Conservation (phyloP, 1,140 invertebrate species). For the Zaprionus vittiger region DNA sequence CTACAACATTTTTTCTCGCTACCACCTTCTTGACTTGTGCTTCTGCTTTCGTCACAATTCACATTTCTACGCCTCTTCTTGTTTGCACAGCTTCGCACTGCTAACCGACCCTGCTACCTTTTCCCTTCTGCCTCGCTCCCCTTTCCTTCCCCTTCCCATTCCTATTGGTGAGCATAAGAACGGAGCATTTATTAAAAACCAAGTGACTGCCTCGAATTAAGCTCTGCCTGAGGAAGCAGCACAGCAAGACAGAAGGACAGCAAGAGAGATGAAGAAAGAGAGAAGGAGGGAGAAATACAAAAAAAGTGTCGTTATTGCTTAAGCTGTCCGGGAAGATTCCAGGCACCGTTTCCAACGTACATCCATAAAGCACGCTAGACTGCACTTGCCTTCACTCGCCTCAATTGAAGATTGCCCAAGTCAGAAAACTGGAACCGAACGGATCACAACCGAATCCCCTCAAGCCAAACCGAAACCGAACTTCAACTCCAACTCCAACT, state of each 20-base stretch:
- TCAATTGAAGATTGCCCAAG: slow-evolving; percentile 15
- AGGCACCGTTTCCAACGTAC: neutral
- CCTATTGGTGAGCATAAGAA: slow-evolving; percentile 24
- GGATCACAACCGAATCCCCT: neutral
- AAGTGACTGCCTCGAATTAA: slow-evolving; percentile 48
- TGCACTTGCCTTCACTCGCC: slow-evolving; percentile 15
- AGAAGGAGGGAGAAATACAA: neutral
- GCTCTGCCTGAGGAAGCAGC: slow-evolving; percentile 4
- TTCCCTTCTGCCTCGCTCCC: neutral
- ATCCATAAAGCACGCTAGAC: slow-evolving; percentile 31
- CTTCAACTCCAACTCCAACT: neutral
- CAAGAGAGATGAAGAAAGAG: neutral
- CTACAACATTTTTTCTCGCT: neutral
- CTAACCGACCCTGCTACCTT: neutral
- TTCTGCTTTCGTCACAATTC: slow-evolving; percentile 5
- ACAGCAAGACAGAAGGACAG: slow-evolving; percentile 4
- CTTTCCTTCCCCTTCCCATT: neutral
- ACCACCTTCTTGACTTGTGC: slow-evolving; percentile 8
- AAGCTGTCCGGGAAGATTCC: slow-evolving; percentile 18
- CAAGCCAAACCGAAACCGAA: neutral
- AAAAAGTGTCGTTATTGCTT: slow-evolving; percentile 43
- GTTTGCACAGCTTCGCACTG: neutral
- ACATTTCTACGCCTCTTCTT: neutral
- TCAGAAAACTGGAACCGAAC: neutral
- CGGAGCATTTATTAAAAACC: slow-evolving; percentile 50